Base-by-base conservation (phyloP, 2,888 invertebrate species). In the Automeris io region DNA sequence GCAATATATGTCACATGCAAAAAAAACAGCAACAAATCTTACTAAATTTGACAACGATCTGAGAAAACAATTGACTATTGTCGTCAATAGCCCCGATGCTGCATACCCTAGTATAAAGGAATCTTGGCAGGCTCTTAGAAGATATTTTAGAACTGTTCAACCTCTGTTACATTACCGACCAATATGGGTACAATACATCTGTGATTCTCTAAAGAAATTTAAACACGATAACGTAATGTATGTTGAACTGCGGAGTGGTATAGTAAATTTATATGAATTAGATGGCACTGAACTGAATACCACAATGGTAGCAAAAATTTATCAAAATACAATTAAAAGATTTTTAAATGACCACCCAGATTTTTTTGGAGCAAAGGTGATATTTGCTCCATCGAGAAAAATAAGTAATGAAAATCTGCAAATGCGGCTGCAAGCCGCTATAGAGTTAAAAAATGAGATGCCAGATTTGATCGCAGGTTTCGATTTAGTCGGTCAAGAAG, bases 401-500 rank as follows among this genome's bases (percentile, higher is more conserved):
- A 82, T 88, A 0, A 59, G 83, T 8, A 49, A 52, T 0, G 41
- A 53, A 1, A 62, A 70, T 0, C 55, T 91, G 1, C 61, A 70
- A 0, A 49, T 63, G 0, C 90, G 90, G 52, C 62, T 91, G 25
- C 37, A 54, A 29, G 42, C 69, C 18, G 77, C 78, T 1, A 62
- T 49, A 37, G 50, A 49, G 25, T 64, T 90, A 11, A 86, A 89
- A 63, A 56, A 54, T 1, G 61, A 72, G 6, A 89, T 90, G 64
- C 91, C 93, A 0, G 85, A 91, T 8, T 88, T 91, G 41, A 81
- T 95, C 25, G 92, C 90, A 18, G 95, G 95, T 5, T 93, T 95
- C 49, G 95, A 95, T 77, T 81, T 95, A 41, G 93, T 95, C 0
- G 94, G 94, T 0, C 92, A 92, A 57, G 95, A 95, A 67, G 94